Conservation (phyloP, 2,888 invertebrate species). For the Eupsilia transversa region DNA sequence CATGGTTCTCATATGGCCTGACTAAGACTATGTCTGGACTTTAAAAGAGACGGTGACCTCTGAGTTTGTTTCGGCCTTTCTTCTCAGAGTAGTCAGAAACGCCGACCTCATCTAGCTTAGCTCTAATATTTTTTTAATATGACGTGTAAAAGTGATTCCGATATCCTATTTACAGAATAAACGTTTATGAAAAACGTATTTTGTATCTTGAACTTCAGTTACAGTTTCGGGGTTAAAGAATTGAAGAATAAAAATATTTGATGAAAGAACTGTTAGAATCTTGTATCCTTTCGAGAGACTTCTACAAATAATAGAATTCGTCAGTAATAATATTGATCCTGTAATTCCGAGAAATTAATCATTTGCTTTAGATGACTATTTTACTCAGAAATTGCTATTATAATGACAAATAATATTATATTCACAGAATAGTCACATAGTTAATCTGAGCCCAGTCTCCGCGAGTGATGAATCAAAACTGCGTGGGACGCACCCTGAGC, state of each 20-base stretch:
- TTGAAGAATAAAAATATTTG: neutral
- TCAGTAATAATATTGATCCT: neutral
- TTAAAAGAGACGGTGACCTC: too few species aligned
- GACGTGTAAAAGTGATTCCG: too few species aligned
- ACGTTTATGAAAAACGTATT: too few species aligned
- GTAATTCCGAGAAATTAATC: neutral
- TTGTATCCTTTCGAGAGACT: neutral
- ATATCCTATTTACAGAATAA: too few species aligned
- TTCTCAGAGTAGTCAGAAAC: too few species aligned
- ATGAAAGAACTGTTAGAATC: neutral
- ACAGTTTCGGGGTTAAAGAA: too few species aligned
- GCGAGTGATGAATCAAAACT: neutral
- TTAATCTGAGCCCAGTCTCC: neutral
- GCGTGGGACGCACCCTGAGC: slow-evolving; percentile 5
- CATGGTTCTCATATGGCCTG: too few species aligned
- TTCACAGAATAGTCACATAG: neutral
- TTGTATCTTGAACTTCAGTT: too few species aligned
- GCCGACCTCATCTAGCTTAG: too few species aligned
- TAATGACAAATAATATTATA: slow-evolving; percentile 12
- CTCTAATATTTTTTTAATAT: too few species aligned
- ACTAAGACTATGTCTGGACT: too few species aligned
- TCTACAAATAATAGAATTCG: neutral
- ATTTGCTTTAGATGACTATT: neutral
- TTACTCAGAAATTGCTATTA: slow-evolving; percentile 1
- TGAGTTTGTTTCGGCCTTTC: too few species aligned